A percentile compares a stretch with the other conserved stretches of the same genome.
These are phyloP conservation scores for Liparis tanakae DNA, from an alignment of 2,797 vertebrate species.

Conservation along the genomic window DNA sequence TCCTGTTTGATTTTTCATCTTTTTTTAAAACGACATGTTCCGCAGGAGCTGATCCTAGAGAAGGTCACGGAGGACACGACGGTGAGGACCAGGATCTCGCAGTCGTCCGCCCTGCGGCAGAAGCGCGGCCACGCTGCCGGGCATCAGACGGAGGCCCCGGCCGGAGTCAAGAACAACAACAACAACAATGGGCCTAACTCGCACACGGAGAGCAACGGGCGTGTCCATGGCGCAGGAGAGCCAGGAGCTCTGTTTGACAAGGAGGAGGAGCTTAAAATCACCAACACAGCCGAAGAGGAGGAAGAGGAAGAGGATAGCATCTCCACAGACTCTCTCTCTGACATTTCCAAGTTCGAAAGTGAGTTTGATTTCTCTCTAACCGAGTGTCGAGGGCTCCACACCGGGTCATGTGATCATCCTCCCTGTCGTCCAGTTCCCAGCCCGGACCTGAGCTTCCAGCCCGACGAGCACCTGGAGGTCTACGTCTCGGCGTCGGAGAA, in stretches of 20 bases:
- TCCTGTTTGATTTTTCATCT: neutral
- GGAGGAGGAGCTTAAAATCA: slow-evolving; percentile 25
- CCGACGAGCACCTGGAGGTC: slow-evolving; percentile 90
- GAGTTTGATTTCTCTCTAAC: slow-evolving; percentile 40
- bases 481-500: slow-evolving; percentile 89
- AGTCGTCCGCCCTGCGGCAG: slow-evolving; percentile 80
- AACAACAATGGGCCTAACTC: slow-evolving; percentile 42
- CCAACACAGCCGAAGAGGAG: neutral
- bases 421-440: slow-evolving; percentile 85
- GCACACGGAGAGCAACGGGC: slow-evolving; percentile 41
- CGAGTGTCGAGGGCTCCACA: neutral
- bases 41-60: slow-evolving; percentile 87
- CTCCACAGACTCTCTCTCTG: slow-evolving; percentile 67
- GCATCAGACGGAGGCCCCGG: slow-evolving; percentile 24
- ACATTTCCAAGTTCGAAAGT: slow-evolving; percentile 89
- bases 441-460: slow-evolving; percentile 90
- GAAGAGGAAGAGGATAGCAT: slow-evolving; percentile 56
- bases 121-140: slow-evolving; percentile 74
- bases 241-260: neutral
- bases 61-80: slow-evolving; percentile 86
- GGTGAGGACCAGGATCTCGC: slow-evolving; percentile 84
- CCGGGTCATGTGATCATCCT: neutral
- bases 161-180: slow-evolving; percentile 42
- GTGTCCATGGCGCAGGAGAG: slow-evolving; percentile 22
- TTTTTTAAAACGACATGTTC: neutral